Evolutionary conservation across 2,888 invertebrate species (phyloP), one percentile per base, ranked within the genome.

Genomic region (Boloria selene): DNA sequence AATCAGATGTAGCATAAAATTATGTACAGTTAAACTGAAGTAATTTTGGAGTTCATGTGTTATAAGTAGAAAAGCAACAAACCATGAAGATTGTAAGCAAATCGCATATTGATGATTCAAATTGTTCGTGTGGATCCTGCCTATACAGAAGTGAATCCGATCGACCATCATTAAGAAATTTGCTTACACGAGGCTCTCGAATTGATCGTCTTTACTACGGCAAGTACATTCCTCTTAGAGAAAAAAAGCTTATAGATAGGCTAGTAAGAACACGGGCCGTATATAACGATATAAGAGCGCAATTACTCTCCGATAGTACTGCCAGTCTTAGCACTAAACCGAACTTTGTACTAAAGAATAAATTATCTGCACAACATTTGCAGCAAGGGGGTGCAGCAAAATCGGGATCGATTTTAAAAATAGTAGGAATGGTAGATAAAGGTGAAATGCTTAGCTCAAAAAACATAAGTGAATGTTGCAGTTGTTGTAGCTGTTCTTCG

Each of bases 201-300:
- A 78, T 83, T 26, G 79, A 84, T 61, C 79, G 76, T 73, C 75
- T 84, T 17, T 81, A 80, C 60, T 75, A 75, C 26, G 79, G 78
- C 42, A 82, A 84, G 68, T 82, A 78, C 69, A 74, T 84, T 70
- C 83, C 84, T 18, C 68, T 80, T 50, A 78, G 78, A 62, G 83
- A 88, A 72, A 78, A 75, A 72, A 81, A 84, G 65, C 71, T 87
- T 38, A 69, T 88, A 10, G 74, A 79, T 38, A 83, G 79, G 70
- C 75, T 88, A 51, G 78, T 82, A 14, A 78, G 79, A 74, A 86
- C 86, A 6, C 81, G 82, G 72, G 85, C 81, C 6, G 77, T 81
- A 16, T 86, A 88, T 64, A 83, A 88, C 68, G 79, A 83, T 60
- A 74, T 85, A 6, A 80, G 82, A 70, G 78, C 73, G 62, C 79